Base-by-base conservation (phyloP, 2,113 vertebrate species). In the Probosciger aterrimus region DNA sequence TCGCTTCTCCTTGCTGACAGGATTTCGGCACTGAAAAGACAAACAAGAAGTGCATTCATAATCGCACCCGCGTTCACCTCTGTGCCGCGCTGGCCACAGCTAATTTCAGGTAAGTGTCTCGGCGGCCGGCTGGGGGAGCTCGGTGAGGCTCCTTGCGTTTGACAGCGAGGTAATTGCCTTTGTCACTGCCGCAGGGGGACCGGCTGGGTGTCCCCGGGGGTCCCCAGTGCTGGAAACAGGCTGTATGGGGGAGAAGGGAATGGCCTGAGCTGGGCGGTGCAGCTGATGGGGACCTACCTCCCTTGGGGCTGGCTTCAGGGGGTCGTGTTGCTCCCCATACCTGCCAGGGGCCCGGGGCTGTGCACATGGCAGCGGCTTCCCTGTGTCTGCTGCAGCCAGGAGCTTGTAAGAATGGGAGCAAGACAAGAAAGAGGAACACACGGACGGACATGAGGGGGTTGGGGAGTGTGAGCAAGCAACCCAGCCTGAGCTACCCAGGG, bases 1-100 rank as follows among this genome's bases (percentile, higher is more conserved):
- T 98, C 97, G 18, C 95, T 97, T 98, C 97, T 98, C 93, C 89
- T 97, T 94, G 25, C 95, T 98, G 98, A 98, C 98, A 98, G 98
- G 91, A 96, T 97, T 98, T 98, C 92, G 64, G 97, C 97, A 92
- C 96, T 96, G 96, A 96, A 97, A 98, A 98, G 97, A 98, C 98
- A 98, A 98, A 98, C 97, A 98, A 98, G 97, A 88, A 97, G 92
- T 46, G 83, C 73, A 95, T 97, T 97, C 78, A 57, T 95, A 96
- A 97, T 97, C 86, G 74, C 96, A 93, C 79, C 86, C 15, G 6
- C 47, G 22, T 86, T 97, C 97, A 97, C 97, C 97, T 96, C 97
- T 90, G 95, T 67, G 2, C 65, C 22, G 14, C 30, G 1, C 62
- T 17, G 50, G 87, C 88, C 81, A 7, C 88, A 71, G 95, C 95